Percentiles rank a stretch among this genome's conserved stretches.
Conservation (phyloP, 2,797 vertebrate species). For the Hippoglossus hippoglossus region DNA sequence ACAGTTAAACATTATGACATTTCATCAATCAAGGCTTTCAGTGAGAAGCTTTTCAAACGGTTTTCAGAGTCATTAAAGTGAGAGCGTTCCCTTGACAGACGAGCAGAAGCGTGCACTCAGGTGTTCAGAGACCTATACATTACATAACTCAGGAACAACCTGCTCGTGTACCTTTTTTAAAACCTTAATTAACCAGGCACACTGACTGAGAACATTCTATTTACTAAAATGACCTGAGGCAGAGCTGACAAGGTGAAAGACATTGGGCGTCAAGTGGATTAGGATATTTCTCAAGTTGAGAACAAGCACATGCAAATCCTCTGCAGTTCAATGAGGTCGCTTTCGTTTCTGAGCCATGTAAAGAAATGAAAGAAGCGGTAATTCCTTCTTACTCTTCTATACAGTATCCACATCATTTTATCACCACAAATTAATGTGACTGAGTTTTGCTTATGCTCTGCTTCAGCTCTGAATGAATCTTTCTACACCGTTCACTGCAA, state of each 20-base stretch:
- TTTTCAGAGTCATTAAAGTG: conserved; percentile 11
- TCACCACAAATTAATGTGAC: conserved; percentile 39
- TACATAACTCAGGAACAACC: conserved; percentile 58
- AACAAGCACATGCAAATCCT: conserved; percentile 19
- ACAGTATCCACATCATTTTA: conserved; percentile 21
- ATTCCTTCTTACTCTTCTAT: conserved; percentile 13
- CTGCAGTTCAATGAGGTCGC: conserved; percentile 1
- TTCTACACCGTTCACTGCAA: too few species aligned
- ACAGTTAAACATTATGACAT: background rate
- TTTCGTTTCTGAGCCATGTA: background rate
- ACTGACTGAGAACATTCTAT: conserved; percentile 45
- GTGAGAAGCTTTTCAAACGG: background rate
- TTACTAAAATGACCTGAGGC: conserved; percentile 54
- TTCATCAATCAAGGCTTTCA: background rate
- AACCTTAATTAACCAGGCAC: conserved; percentile 55
- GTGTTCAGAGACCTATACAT: conserved; percentile 11
- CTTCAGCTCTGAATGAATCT: conserved; percentile 3
- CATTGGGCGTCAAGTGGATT: conserved; percentile 40
- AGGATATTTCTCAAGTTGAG: conserved; percentile 41
- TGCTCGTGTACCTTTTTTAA: conserved; percentile 50
- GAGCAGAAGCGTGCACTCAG: conserved; percentile 6
- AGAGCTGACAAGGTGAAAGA: conserved; percentile 28
- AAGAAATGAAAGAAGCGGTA: conserved; percentile 1
- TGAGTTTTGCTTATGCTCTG: conserved; percentile 21
- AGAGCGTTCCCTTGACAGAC: background rate